These are phyloP conservation scores for Mallotus villosus DNA, from an alignment of 2,797 vertebrate genomes.

Conservation along the genomic window DNA sequence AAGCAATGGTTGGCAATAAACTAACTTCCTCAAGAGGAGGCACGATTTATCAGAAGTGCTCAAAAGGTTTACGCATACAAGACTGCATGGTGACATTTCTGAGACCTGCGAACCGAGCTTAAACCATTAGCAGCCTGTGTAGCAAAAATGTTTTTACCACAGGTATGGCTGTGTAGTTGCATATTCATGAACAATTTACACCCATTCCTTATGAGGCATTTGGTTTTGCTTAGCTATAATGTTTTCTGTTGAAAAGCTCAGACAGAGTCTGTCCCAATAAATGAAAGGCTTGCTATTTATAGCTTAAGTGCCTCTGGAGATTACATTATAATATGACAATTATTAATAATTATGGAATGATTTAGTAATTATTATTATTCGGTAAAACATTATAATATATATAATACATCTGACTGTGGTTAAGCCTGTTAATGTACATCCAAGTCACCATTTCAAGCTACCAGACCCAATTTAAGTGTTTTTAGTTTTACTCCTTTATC, in stretches of 20 bases:
- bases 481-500: too few relatives aligned
- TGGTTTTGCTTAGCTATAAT: background rate
- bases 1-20: constrained; percentile 64
- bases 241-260: background rate
- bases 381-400: background rate
- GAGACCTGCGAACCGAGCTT: constrained; percentile 22
- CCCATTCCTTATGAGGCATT: too few relatives aligned
- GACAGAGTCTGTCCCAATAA: background rate
- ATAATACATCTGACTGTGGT: background rate
- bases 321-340: background rate
- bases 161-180: background rate
- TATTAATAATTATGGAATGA: too few relatives aligned
- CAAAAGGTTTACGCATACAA: constrained; percentile 55
- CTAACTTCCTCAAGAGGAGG: constrained; percentile 50
- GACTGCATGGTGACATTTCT: constrained; percentile 30
- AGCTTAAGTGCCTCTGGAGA: too few relatives aligned
- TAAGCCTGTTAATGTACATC: background rate
- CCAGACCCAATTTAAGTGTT: too few relatives aligned
- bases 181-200: background rate
- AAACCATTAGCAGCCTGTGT: constrained; percentile 35
- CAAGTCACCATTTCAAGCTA: background rate
- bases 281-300: background rate
- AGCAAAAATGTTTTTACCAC: too few relatives aligned
- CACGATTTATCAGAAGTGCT: constrained; percentile 61
- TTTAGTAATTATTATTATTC: background rate